Evolutionary conservation across 2,113 vertebrate genomes (phyloP), one percentile per base, ranked within the genome.

Genomic region (Myiozetetes cayanensis): DNA sequence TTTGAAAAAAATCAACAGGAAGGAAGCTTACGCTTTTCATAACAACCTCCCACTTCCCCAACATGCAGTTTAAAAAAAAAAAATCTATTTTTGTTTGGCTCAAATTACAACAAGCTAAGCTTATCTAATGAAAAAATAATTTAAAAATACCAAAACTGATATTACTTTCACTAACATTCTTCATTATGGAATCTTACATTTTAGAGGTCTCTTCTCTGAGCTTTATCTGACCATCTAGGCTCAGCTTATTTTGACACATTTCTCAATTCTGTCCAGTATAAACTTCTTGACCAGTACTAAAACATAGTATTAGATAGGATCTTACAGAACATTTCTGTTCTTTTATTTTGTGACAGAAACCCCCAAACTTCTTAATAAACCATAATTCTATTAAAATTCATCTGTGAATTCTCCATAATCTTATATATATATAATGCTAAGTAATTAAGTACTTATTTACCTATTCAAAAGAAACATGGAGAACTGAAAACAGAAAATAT

Each of bases 1-100:
- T 66, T 52, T 24, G 33, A 15, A 53, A 73, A 41, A 30, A 39
- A 5, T 0, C 15, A 56, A 56, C 3, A 14, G 41, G 13, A 75
- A 53, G 37, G 46, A 81, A 49, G 2, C 6, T 39, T 72, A 55
- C 14, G 5, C 19, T 56, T 85, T 52, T 53, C 6, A 20, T 33
- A 76, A 22, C 2, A 46, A 41, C 6, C 4, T 59, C 33, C 7
- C 1, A 5, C 3, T 10, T 44, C 9, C 4, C 5, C 4, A 33
- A 35, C 12, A 31, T 6, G 14, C 35, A 17, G 4, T 27, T 83
- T 4, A 20, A 70, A 68, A 50, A 49, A 44, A 58, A 92, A 76
- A 1, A 8, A 3, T 56, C 12, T 28, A 28, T 35, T 30, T 74
- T 85, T 12, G 4, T 47, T 30, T 46, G 27, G 10, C 14, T 52